A percentile compares a stretch with the other conserved stretches of the same genome.
Evolutionary conservation across 2,888 invertebrate species (phyloP).

Genomic region (Volucella inanis): DNA sequence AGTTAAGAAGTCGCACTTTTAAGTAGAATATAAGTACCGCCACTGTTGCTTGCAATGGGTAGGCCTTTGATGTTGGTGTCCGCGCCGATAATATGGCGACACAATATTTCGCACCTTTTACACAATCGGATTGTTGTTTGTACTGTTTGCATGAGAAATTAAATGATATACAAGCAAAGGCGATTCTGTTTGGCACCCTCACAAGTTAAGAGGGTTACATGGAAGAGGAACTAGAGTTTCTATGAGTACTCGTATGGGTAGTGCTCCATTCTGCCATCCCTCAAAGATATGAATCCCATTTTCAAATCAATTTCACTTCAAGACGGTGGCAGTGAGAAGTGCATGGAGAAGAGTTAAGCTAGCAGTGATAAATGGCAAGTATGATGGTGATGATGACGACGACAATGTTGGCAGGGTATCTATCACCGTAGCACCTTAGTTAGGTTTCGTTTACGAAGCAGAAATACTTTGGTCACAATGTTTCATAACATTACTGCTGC

Average conservation of each 20-base stretch:
- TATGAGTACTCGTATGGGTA: not conserved
- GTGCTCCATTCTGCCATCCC: not conserved
- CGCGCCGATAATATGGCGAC: slow-evolving; percentile 18
- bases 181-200: not conserved
- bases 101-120: slow-evolving; percentile 70
- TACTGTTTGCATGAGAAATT: slow-evolving; percentile 38
- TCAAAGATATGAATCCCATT: slow-evolving; percentile 47
- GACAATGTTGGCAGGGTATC: not conserved
- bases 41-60: slow-evolving; percentile 9
- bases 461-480: slow-evolving; percentile 41
- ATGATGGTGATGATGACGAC: not conserved
- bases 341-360: not conserved
- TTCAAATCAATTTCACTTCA: slow-evolving; percentile 72
- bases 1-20: slow-evolving; percentile 40
- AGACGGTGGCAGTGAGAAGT: slow-evolving; percentile 29
- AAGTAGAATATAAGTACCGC: slow-evolving; percentile 26
- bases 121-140: slow-evolving; percentile 59
- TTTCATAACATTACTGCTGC: not conserved
- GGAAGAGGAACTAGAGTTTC: slow-evolving; percentile 61
- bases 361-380: too few species aligned
- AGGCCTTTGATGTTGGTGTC: slow-evolving; percentile 48
- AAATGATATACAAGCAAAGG: slow-evolving; percentile 46
- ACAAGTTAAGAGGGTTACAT: slow-evolving; percentile 1
- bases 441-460: slow-evolving; percentile 32
- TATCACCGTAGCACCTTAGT: slow-evolving; percentile 3